Conservation (phyloP, 2,797 vertebrate genomes). For the Labroides dimidiatus region DNA sequence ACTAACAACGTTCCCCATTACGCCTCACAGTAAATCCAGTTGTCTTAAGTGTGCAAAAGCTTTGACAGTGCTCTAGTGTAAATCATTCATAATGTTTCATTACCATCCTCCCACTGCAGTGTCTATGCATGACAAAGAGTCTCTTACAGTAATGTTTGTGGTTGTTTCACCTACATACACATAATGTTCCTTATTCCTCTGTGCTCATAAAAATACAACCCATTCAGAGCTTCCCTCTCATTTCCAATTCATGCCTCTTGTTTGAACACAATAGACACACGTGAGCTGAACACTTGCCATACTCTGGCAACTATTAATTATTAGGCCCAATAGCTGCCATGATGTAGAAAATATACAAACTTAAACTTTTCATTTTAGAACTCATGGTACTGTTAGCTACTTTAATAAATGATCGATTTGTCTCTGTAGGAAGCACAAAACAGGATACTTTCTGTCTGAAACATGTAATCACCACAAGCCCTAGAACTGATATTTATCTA, state of each 20-base stretch:
- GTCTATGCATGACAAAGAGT: constrained; percentile 39
- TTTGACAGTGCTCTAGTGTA: constrained; percentile 12
- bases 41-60: constrained; percentile 18
- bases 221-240: constrained; percentile 35
- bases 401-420: too few relatives aligned
- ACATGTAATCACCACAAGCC: constrained; percentile 1
- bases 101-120: constrained; percentile 46
- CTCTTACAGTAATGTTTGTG: constrained; percentile 29
- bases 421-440: not conserved
- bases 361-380: too few relatives aligned
- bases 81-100: constrained; percentile 21
- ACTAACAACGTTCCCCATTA: constrained; percentile 63
- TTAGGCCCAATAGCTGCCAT: not conserved
- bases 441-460: constrained; percentile 4
- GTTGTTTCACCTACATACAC: constrained; percentile 27
- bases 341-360: not conserved
- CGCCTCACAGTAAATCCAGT: constrained; percentile 23
- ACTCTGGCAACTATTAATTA: not conserved
- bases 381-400: too few relatives aligned
- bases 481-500: not conserved
- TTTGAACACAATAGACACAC: constrained; percentile 22
- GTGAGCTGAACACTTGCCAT: not conserved
- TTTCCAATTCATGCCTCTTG: constrained; percentile 36
- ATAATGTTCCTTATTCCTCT: constrained; percentile 28
- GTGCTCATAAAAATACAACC: constrained; percentile 26